A percentile compares a stretch with the other conserved stretches of the same genome.
phyloP scores from a whole-genome alignment of 1,140 invertebrate genomes.

The Zaprionus lachaisei region DNA sequence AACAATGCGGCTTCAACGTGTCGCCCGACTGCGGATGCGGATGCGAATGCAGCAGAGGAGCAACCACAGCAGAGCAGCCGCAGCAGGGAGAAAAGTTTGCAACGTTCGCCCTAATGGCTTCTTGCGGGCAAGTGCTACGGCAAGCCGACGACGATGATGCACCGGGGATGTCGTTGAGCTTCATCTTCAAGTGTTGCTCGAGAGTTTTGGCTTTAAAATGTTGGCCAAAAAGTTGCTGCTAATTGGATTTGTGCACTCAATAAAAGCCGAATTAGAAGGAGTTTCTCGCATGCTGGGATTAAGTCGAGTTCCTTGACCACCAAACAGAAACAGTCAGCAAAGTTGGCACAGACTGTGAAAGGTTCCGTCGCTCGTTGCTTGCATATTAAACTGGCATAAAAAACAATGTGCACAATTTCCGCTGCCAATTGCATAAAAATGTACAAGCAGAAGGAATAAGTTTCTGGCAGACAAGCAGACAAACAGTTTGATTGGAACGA shows the following conservation, averaged over 20 bases:
- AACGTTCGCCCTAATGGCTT: conserved; percentile 53
- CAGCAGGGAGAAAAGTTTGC: conserved; percentile 50
- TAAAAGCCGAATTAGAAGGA: conserved; percentile 76
- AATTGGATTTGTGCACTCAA: conserved; percentile 79
- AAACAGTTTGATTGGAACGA: conserved; percentile 33
- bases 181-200: conserved; percentile 18
- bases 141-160: conserved; percentile 25
- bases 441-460: conserved; percentile 25
- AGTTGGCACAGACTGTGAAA: conserved; percentile 60
- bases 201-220: conserved; percentile 19
- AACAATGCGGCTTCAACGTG: conserved; percentile 73
- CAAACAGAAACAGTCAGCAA: conserved; percentile 17
- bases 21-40: conserved; percentile 43
- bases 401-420: conserved; percentile 75
- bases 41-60: conserved; percentile 16
- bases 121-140: conserved; percentile 51
- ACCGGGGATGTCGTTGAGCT: conserved; percentile 20
- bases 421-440: conserved; percentile 80
- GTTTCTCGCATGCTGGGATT: conserved; percentile 61
- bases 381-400: conserved; percentile 82
- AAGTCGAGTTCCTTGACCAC: conserved; percentile 57
- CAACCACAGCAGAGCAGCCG: conserved; percentile 22
- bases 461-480: conserved; percentile 56
- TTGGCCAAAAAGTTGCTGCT: conserved; percentile 59
- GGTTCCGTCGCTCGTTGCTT: conserved; percentile 38